phyloP scores from a whole-genome alignment of 1,140 invertebrate genomes.

The Plodia interpunctella region DNA sequence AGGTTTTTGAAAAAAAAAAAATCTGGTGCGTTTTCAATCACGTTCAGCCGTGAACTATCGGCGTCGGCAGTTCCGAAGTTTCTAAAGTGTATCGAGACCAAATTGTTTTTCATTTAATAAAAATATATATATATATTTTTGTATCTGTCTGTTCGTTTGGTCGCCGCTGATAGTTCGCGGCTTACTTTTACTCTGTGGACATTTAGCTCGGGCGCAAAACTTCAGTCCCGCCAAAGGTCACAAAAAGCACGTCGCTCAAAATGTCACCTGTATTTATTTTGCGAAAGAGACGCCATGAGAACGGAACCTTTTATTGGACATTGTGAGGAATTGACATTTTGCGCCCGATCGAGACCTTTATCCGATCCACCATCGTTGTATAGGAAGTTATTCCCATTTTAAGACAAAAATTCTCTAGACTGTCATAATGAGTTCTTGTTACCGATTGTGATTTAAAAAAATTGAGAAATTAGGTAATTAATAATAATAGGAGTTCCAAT shows the following conservation, averaged over 20 bases:
- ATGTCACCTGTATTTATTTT: no score
- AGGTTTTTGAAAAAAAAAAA: no score
- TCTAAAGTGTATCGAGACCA: background rate
- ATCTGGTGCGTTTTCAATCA: background rate
- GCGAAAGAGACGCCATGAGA: no score
- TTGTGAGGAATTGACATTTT: background rate
- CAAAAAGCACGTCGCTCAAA: no score
- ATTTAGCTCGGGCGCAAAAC: background rate
- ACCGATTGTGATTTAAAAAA: conserved; percentile 72
- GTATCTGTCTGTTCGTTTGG: background rate
- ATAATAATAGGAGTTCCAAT: conserved; percentile 76
- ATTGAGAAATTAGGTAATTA: conserved; percentile 69
- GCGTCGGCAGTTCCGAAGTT: background rate
- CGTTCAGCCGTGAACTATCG: background rate
- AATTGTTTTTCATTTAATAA: background rate
- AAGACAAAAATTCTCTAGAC: conserved; percentile 54
- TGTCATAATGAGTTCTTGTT: conserved; percentile 68
- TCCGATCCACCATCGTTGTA: conserved; percentile 28
- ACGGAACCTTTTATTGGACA: background rate
- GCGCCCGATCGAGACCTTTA: background rate
- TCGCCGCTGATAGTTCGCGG: background rate
- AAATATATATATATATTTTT: conserved; percentile 1
- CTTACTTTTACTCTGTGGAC: background rate
- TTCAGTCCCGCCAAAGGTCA: background rate
- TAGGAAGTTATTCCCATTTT: conserved; percentile 31